Percentiles rank a stretch among this genome's conserved stretches.
Evolutionary conservation across 1,140 invertebrate genomes (phyloP).

Genomic region (Drosophila insularis): DNA sequence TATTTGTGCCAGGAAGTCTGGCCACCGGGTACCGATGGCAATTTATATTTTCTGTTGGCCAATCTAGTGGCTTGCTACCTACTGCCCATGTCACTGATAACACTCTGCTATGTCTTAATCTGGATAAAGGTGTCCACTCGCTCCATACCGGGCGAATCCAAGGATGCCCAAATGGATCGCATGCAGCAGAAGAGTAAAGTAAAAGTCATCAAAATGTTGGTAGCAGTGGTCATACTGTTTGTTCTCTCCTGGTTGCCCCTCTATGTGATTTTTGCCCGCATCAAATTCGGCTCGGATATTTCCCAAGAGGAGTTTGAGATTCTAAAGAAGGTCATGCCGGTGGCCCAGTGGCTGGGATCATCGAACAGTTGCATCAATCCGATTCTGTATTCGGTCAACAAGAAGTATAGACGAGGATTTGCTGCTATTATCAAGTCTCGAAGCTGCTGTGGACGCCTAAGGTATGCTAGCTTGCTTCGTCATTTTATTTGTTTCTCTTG

Average conservation of each 20-base stretch:
- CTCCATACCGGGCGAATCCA: constrained; percentile 93
- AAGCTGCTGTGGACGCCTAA: constrained; percentile 90
- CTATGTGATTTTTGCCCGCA: constrained; percentile 93
- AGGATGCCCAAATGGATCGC: constrained; percentile 94
- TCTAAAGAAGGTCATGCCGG: constrained; percentile 91
- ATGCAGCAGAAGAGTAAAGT: constrained; percentile 96
- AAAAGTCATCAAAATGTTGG: constrained; percentile 98
- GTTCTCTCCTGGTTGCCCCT: constrained; percentile 97
- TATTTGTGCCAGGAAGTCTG: constrained; percentile 92
- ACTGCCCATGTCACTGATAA: constrained; percentile 95
- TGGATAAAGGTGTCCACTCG: constrained; percentile 95
- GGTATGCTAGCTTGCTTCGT: constrained; percentile 82
- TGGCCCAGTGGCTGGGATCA: constrained; percentile 97
- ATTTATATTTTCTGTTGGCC: constrained; percentile 93
- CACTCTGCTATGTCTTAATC: constrained; percentile 95
- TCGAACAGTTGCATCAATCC: constrained; percentile 99
- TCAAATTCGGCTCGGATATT: constrained; percentile 88
- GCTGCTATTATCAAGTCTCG: constrained; percentile 93
- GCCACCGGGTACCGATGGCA: constrained; percentile 90
- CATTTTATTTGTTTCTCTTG: not conserved
- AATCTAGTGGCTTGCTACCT: constrained; percentile 96
- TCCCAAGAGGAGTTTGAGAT: constrained; percentile 87
- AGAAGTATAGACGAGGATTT: constrained; percentile 97
- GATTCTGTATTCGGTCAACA: constrained; percentile 97
- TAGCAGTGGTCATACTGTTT: constrained; percentile 96